Conservation (phyloP, 1,140 invertebrate species). For the Anoplolepis gracilipes region DNA sequence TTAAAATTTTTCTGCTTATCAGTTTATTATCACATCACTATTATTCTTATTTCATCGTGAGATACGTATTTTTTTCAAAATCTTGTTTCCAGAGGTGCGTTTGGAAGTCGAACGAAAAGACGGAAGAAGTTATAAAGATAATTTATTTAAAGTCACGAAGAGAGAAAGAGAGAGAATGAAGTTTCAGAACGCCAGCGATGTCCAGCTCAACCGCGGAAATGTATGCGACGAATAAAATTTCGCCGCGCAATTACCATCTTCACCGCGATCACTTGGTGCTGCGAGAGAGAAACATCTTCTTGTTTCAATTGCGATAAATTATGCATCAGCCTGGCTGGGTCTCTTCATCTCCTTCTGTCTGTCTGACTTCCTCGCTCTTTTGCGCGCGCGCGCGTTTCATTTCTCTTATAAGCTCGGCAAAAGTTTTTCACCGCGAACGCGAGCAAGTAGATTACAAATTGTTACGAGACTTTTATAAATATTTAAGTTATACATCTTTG, state of each 20-base stretch:
- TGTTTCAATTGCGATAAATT: constrained; percentile 68
- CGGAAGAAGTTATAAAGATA: constrained; percentile 27
- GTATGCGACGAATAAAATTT: constrained; percentile 67
- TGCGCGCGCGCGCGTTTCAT: constrained; percentile 58
- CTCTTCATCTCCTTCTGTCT: constrained; percentile 17
- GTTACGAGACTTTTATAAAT: constrained; percentile 71
- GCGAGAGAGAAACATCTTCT: constrained; percentile 72
- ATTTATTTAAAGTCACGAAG: constrained; percentile 29
- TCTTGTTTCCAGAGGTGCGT: constrained; percentile 10
- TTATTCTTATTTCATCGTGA: not conserved
- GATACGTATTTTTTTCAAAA: constrained; percentile 20
- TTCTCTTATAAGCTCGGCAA: constrained; percentile 27
- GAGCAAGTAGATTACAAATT: constrained; percentile 74
- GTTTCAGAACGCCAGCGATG: constrained; percentile 5
- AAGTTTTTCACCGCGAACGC: constrained; percentile 60
- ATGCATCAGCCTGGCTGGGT: constrained; percentile 64
- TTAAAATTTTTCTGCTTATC: not conserved
- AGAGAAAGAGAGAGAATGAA: constrained; percentile 6
- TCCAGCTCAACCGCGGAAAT: constrained; percentile 37
- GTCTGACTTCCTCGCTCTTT: constrained; percentile 4
- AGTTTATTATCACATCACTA: not conserved
- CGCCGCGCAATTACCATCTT: constrained; percentile 64
- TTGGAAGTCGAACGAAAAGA: constrained; percentile 6
- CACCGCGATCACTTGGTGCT: constrained; percentile 47
- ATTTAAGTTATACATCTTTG: constrained; percentile 59